Evolutionary conservation across 2,113 vertebrate species (phyloP).

Genomic region (western clawed frog (Xenopus tropicalis)): UCB_Xtro_10.0 CM004448.2:8677001-8677500

Average conservation of each 20-base stretch:
- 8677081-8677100: neutral
- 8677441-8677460: slow-evolving; percentile 20
- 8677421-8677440: neutral
- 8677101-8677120: neutral
- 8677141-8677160: slow-evolving; percentile 15
- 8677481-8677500: neutral
- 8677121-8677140: slow-evolving; percentile 11
- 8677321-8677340: too few relatives aligned
- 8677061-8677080: slow-evolving; percentile 2
- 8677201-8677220: slow-evolving; percentile 49
- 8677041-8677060: slow-evolving; percentile 15
- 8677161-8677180: slow-evolving; percentile 33
- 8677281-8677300: neutral
- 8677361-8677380: too few relatives aligned
- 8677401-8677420: neutral
- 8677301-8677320: too few relatives aligned
- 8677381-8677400: too few relatives aligned
- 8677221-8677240: slow-evolving; percentile 37
- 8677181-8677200: slow-evolving; percentile 34
- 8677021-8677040: slow-evolving; percentile 18
- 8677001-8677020: slow-evolving; percentile 39
- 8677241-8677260: slow-evolving; percentile 52
- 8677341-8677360: too few relatives aligned
- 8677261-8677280: slow-evolving; percentile 40
- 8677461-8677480: slow-evolving; percentile 16